A percentile compares a stretch with the other conserved stretches of the same genome.
Conservation (phyloP, 2,888 invertebrate species). For the Pseudoips prasinana region DNA sequence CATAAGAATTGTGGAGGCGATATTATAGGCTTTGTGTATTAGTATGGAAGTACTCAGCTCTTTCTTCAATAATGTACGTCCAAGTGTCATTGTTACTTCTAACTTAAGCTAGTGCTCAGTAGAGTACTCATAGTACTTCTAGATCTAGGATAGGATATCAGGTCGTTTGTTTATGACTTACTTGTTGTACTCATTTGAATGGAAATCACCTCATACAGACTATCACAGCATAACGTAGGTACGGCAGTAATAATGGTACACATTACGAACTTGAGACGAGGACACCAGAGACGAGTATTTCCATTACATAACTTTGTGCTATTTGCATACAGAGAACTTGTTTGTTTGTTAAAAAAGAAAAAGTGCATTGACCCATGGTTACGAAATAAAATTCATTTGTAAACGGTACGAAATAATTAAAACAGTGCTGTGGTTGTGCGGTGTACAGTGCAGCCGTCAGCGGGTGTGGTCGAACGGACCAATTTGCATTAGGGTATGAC, state of each 20-base stretch:
- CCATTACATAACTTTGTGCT: too few relatives aligned
- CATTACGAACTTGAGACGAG: too few relatives aligned
- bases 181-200: constrained; percentile 16
- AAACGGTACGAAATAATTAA: constrained; percentile 34
- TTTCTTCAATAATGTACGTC: constrained; percentile 25
- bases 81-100: constrained; percentile 38
- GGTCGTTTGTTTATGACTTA: constrained; percentile 25
- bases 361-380: constrained; percentile 25
- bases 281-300: background rate
- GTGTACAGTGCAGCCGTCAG: constrained; percentile 18
- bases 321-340: background rate
- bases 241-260: too few relatives aligned
- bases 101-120: constrained; percentile 23
- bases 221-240: too few relatives aligned
- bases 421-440: constrained; percentile 27
- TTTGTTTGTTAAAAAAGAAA: background rate
- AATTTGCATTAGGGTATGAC: constrained; percentile 27
- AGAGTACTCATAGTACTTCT: too few relatives aligned
- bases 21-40: constrained; percentile 26
- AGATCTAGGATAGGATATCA: constrained; percentile 18
- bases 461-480: constrained; percentile 22
- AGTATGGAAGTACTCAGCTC: constrained; percentile 12
- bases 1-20: constrained; percentile 37
- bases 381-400: constrained; percentile 30
- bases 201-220: constrained; percentile 16